Evolutionary conservation across 1,140 invertebrate species (phyloP), one percentile per base, ranked within the genome.

Genomic region (Conopomorpha cramerella): DNA sequence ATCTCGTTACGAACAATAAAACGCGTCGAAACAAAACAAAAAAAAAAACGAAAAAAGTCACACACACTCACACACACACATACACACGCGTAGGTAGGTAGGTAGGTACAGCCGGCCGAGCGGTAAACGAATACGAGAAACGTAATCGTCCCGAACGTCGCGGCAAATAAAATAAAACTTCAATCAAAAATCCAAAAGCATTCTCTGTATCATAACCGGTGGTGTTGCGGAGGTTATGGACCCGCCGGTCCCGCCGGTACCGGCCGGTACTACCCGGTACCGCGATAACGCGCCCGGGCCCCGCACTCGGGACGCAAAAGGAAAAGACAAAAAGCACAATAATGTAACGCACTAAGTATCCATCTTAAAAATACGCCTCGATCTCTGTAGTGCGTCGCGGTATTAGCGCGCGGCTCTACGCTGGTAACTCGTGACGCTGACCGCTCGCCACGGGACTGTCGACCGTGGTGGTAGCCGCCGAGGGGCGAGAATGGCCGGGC

Each of bases 261-360:
- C n/a, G n/a, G n/a, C n/a, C n/a, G n/a, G n/a, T n/a, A n/a, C n/a
- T n/a, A n/a, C n/a, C n/a, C n/a, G n/a, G n/a, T n/a, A n/a, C n/a
- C n/a, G n/a, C 54, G 43, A 45, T 38, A 46, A 41, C 44, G 57
- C 51, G 52, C 34, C 44, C 51, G 54, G 55, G 61, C 62, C 60
- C 62, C 56, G 63, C 60, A 48, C 34, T 50, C 46, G 49, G 41
- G 45, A 47, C 42, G 25, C 38, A 50, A 54, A 46, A 54, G 43
- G 41, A n/a, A 59, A 54, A 66, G 55, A 60, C 64, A 56, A 55
- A 56, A 65, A 64, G 48, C 63, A 63, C 62, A 67, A 67, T 71
- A 67, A 63, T 67, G 62, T 68, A 67, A 67, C 57, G 61, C 57
- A 64, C 61, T 70, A 66, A 73, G 64, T 68, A 70, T 64, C 59